A percentile compares a stretch with the other conserved stretches of the same genome.
phyloP scores from a whole-genome alignment of 2,797 vertebrate species.

The Cephalopachus bancanus region DNA sequence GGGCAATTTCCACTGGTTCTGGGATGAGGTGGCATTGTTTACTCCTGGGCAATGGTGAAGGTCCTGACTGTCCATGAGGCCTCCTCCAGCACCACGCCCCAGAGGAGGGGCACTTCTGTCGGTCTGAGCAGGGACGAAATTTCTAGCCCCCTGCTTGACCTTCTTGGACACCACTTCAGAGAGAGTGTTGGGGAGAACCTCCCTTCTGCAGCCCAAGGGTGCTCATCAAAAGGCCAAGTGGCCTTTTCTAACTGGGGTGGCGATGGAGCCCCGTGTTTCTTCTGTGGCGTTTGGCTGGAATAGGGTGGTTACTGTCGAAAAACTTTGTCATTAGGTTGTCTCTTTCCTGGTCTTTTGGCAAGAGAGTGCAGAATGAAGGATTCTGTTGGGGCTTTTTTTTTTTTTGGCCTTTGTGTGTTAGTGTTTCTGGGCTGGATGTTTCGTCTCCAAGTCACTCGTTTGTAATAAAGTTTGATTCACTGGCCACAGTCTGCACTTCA shows the following conservation, averaged over 20 bases:
- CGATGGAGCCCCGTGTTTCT: not conserved
- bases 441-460: not conserved
- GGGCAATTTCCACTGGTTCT: not conserved
- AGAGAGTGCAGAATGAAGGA: not conserved
- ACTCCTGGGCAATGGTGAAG: not conserved
- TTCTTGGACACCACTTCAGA: not conserved
- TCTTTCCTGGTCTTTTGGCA: not conserved
- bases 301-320: not conserved
- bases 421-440: not conserved
- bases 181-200: not conserved
- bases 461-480: slow-evolving; percentile 9
- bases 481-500: not conserved
- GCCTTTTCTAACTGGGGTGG: not conserved
- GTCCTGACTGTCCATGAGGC: not conserved
- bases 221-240: not conserved
- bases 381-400: not conserved
- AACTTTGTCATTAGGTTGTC: not conserved
- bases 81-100: not conserved
- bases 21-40: not conserved
- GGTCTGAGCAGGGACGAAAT: not conserved
- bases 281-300: not conserved
- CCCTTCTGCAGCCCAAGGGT: not conserved
- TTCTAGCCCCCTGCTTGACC: not conserved
- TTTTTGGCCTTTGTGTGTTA: not conserved
- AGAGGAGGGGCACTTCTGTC: not conserved